These are phyloP conservation scores for Cyaniris semiargus DNA, from an alignment of 2,888 invertebrate genomes.

Conservation along the genomic window DNA sequence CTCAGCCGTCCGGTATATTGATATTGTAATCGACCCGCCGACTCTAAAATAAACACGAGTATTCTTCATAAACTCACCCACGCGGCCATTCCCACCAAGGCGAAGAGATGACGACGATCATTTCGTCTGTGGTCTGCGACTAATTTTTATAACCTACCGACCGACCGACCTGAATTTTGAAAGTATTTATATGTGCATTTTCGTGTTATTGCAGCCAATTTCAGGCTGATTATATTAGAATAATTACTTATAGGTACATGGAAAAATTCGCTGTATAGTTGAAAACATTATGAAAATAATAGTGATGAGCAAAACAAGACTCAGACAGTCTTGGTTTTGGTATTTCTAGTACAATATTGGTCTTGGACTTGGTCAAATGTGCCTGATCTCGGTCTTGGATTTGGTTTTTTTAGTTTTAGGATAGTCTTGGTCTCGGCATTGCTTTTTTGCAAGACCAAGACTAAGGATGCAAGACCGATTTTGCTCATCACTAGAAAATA, in stretches of 20 bases:
- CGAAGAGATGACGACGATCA: not conserved
- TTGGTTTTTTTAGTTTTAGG: too few species aligned
- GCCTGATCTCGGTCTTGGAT: too few species aligned
- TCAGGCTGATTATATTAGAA: not conserved
- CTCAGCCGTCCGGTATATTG: constrained; percentile 30
- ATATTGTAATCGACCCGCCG: constrained; percentile 30
- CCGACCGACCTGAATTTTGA: not conserved
- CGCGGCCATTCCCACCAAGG: constrained; percentile 48
- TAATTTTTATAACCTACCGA: not conserved
- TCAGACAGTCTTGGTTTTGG: too few species aligned
- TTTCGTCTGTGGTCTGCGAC: constrained; percentile 14
- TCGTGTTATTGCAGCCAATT: not conserved
- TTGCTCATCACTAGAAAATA: too few species aligned
- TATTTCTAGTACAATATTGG: too few species aligned
- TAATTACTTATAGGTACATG: not conserved
- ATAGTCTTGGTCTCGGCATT: too few species aligned
- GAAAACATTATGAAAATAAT: not conserved
- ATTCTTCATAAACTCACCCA: constrained; percentile 51
- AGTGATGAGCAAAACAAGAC: too few species aligned
- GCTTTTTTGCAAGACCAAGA: too few species aligned
- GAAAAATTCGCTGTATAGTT: not conserved
- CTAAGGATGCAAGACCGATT: too few species aligned
- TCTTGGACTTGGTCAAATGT: too few species aligned
- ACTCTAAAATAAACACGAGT: constrained; percentile 40
- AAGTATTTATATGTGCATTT: not conserved